Conservation (phyloP, 2,888 invertebrate species). For the Pachydiplax longipennis region DNA sequence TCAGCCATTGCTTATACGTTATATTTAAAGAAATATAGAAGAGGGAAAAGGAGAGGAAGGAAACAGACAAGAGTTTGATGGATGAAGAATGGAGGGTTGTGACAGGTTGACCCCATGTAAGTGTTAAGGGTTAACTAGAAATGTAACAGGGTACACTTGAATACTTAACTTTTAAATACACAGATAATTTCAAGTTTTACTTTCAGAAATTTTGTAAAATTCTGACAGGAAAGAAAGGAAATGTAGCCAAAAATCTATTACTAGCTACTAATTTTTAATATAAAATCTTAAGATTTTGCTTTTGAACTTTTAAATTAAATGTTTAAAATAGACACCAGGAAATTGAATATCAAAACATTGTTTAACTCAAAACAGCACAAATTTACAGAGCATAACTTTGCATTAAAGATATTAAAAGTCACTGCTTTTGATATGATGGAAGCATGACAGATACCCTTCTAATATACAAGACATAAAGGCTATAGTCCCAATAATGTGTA, state of each 20-base stretch:
- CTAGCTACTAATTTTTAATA: background rate
- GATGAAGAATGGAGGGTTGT: conserved; percentile 22
- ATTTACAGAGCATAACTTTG: background rate
- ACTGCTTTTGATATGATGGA: background rate
- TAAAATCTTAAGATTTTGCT: background rate
- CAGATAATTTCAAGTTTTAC: background rate
- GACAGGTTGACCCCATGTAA: conserved; percentile 19
- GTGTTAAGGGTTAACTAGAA: conserved; percentile 23
- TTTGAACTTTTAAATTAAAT: background rate
- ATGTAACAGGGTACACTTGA: conserved; percentile 13
- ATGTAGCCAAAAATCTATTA: conserved; percentile 18
- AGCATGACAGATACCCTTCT: background rate
- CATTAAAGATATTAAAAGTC: background rate
- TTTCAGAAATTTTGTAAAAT: background rate
- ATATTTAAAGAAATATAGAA: conserved; percentile 1
- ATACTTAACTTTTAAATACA: conserved; percentile 27
- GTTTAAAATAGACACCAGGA: background rate
- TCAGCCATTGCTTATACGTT: conserved; percentile 28
- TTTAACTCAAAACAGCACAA: background rate
- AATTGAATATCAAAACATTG: background rate
- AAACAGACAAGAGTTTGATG: background rate
- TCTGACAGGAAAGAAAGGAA: background rate
- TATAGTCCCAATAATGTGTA: conserved; percentile 31
- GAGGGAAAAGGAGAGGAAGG: background rate
- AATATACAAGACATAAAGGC: background rate